Evolutionary conservation across 2,888 invertebrate genomes (phyloP).

Genomic region (Pediacus dermestoides): DNA sequence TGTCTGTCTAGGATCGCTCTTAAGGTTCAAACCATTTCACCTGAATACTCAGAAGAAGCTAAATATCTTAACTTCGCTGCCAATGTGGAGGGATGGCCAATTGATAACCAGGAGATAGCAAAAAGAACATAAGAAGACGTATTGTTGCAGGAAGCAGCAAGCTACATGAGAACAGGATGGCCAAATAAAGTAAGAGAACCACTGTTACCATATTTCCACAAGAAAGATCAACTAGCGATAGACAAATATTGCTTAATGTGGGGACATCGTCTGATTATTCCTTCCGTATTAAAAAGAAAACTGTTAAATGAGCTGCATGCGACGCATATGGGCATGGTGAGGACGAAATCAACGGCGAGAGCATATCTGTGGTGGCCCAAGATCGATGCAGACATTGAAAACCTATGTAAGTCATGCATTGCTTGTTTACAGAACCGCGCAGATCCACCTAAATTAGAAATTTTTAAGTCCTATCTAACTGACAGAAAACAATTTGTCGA

Average conservation of each 20-base stretch:
- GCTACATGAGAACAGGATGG: neutral
- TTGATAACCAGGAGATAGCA: slow-evolving; percentile 1
- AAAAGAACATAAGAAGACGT: neutral
- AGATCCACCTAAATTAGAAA: too few species aligned
- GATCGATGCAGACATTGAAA: neutral
- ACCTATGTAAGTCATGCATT: neutral
- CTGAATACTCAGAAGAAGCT: neutral
- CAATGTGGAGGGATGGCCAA: neutral
- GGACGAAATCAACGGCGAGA: neutral
- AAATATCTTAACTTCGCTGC: neutral
- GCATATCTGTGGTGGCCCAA: neutral
- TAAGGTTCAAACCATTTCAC: neutral
- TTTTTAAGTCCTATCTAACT: too few species aligned
- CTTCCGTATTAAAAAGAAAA: neutral
- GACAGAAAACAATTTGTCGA: too few species aligned
- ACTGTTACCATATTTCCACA: neutral
- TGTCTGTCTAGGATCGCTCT: neutral
- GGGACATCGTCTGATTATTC: neutral
- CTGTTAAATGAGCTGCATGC: neutral
- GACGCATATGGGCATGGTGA: too few species aligned
- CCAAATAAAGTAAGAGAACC: neutral
- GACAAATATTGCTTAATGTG: neutral
- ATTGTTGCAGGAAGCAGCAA: neutral
- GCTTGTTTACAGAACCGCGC: neutral
- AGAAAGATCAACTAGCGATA: neutral